Evolutionary conservation across 2,888 invertebrate species (phyloP).

Genomic region (Chrysopilus asiliformis): DNA sequence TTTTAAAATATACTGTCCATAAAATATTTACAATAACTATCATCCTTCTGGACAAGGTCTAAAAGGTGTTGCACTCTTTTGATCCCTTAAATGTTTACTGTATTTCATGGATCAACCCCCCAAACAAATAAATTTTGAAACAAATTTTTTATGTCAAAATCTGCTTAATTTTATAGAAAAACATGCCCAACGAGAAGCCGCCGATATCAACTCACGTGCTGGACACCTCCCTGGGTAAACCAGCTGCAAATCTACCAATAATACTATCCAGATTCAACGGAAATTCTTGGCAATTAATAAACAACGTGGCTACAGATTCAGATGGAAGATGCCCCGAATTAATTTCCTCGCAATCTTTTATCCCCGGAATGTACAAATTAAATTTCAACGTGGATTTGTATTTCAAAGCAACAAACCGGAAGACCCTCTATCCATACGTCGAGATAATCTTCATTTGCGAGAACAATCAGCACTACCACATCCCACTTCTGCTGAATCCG

Average conservation of each 20-base stretch:
- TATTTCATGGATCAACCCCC: too few relatives aligned
- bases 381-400: constrained; percentile 61
- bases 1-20: too few relatives aligned
- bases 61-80: too few relatives aligned
- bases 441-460: constrained; percentile 50
- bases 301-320: constrained; percentile 45
- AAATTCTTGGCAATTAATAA: constrained; percentile 53
- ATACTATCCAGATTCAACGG: constrained; percentile 52
- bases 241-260: constrained; percentile 51
- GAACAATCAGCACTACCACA: constrained; percentile 49
- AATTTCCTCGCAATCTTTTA: constrained; percentile 43
- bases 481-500: constrained; percentile 57
- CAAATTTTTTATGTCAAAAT: too few relatives aligned
- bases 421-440: constrained; percentile 41
- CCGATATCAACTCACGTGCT: constrained; percentile 62
- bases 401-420: constrained; percentile 44
- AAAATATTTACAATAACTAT: too few relatives aligned
- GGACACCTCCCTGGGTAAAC: constrained; percentile 55
- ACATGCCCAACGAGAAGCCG: too few relatives aligned
- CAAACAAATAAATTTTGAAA: too few relatives aligned
- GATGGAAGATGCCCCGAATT: constrained; percentile 57
- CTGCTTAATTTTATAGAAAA: too few relatives aligned
- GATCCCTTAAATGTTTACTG: too few relatives aligned
- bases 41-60: too few relatives aligned
- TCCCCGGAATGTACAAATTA: constrained; percentile 56